These are phyloP conservation scores for Zaprionus lachaisei DNA, from an alignment of 1,140 invertebrate genomes.

Conservation along the genomic window DNA sequence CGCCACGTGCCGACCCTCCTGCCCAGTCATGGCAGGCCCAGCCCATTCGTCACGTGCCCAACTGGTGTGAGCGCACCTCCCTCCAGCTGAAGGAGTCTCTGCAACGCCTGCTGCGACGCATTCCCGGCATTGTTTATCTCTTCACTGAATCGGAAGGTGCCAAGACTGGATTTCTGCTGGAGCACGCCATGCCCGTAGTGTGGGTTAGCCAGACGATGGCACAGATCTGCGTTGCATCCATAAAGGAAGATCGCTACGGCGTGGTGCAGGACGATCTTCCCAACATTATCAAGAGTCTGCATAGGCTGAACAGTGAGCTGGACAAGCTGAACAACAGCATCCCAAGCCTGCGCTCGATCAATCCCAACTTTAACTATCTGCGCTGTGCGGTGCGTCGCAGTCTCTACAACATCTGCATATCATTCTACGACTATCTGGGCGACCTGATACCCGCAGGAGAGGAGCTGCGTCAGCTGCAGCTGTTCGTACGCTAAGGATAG, in stretches of 20 bases:
- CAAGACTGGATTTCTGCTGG: slow-evolving; percentile 87
- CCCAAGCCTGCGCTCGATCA: slow-evolving; percentile 86
- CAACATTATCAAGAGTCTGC: slow-evolving; percentile 87
- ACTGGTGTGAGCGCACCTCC: slow-evolving; percentile 83
- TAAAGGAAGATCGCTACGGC: slow-evolving; percentile 91
- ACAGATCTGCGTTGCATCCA: slow-evolving; percentile 87
- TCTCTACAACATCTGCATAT: slow-evolving; percentile 90
- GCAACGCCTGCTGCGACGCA: slow-evolving; percentile 84
- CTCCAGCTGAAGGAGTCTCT: slow-evolving; percentile 69
- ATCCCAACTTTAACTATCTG: slow-evolving; percentile 86
- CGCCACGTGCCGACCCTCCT: background rate
- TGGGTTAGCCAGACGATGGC: slow-evolving; percentile 90
- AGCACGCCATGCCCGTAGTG: slow-evolving; percentile 88
- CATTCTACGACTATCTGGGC: slow-evolving; percentile 88
- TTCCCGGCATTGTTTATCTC: slow-evolving; percentile 88
- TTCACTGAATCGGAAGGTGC: slow-evolving; percentile 89
- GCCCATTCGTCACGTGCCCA: slow-evolving; percentile 53
- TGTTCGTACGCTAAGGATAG: slow-evolving; percentile 85
- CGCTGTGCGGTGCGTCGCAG: slow-evolving; percentile 89
- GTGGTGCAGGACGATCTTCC: slow-evolving; percentile 91
- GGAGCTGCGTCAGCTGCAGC: slow-evolving; percentile 85
- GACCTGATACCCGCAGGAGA: slow-evolving; percentile 87
- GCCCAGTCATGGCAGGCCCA: slow-evolving; percentile 12
- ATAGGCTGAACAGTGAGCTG: slow-evolving; percentile 88
- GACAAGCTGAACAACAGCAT: slow-evolving; percentile 90